Evolutionary conservation across 2,888 invertebrate species (phyloP), one percentile per base, ranked within the genome.

Genomic region (Hirtodrosophila duncani): DNA sequence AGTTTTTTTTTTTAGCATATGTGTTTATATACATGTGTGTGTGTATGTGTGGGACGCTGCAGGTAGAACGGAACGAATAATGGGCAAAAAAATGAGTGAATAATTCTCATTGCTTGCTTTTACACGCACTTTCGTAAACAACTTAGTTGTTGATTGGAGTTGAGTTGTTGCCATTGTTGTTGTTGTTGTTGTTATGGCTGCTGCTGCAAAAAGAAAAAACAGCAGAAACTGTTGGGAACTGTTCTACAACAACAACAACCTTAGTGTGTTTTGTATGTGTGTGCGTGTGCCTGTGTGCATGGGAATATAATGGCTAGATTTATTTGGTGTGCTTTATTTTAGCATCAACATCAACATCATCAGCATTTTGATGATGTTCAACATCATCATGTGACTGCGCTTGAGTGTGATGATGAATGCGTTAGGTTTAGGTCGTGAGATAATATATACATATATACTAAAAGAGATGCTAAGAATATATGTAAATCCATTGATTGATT

Each of bases 41-140:
- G 33, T 41, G 36, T 37, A 31, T 49, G 60, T 67, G 71, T 60
- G 74, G 63, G 55, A 63, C 57, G 66, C 37, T 78, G 79, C 79
- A 81, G 74, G 81, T 78, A 81, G 81, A 69, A 51, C 56, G 21
- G 31, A 46, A n/a, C n/a, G 31, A 23, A 51, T 30, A 21, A 49
- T 11, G 30, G 17, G 48, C 49, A 68, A 77, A 42, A 59, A 66
- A 48, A 31, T 58, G 60, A 61, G 58, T 64, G 78, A 77, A 81
- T 74, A 81, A 68, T 75, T 79, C 72, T 64, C 55, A 49, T 52
- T 60, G 60, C 57, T 23, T 52, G 49, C 58, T 67, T 63, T 68
- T 58, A 56, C 71, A 67, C 75, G 70, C 66, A 79, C 68, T 82
- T 81, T 82, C 81, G 83, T 82, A 81, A 81, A 81, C 81, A 81